phyloP scores from a whole-genome alignment of 2,888 invertebrate genomes.

The Teinopalpus imperialis region DNA sequence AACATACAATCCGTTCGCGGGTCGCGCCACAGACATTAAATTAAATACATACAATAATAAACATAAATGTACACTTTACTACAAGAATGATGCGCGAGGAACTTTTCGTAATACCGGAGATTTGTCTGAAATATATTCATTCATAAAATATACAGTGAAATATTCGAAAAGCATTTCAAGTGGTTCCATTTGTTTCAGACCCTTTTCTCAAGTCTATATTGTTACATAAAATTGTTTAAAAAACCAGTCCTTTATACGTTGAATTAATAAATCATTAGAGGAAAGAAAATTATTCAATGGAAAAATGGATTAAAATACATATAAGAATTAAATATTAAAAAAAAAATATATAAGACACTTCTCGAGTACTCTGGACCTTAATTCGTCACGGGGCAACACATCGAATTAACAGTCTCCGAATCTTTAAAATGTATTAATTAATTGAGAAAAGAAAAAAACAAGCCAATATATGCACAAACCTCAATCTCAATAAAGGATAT shows the following conservation, averaged over 20 bases:
- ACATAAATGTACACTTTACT: slow-evolving; percentile 17
- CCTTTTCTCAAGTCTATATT: no score
- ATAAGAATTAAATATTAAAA: no score
- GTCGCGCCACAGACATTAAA: slow-evolving; percentile 7
- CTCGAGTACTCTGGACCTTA: no score
- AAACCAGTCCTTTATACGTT: neutral
- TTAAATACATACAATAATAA: slow-evolving; percentile 21
- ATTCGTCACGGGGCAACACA: no score
- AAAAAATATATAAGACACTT: no score
- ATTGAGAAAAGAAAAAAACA: slow-evolving; percentile 2
- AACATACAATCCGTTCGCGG: slow-evolving; percentile 5
- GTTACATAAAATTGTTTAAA: neutral
- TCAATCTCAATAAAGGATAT: no score
- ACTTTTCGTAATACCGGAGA: slow-evolving; percentile 19
- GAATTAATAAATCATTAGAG: slow-evolving; percentile 6
- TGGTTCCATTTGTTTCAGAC: neutral
- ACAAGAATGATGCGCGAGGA: slow-evolving; percentile 18
- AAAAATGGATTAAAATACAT: no score
- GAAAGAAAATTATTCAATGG: slow-evolving; percentile 17
- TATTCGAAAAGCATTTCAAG: neutral
- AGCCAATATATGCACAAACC: no score
- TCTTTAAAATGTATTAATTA: neutral
- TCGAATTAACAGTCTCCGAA: no score
- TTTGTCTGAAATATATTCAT: slow-evolving; percentile 15
- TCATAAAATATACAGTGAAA: slow-evolving; percentile 6